Evolutionary conservation across 64 coral and sea anemone genomes (phyloP).

Genomic region (Hydrozoanthus tunicans): DNA sequence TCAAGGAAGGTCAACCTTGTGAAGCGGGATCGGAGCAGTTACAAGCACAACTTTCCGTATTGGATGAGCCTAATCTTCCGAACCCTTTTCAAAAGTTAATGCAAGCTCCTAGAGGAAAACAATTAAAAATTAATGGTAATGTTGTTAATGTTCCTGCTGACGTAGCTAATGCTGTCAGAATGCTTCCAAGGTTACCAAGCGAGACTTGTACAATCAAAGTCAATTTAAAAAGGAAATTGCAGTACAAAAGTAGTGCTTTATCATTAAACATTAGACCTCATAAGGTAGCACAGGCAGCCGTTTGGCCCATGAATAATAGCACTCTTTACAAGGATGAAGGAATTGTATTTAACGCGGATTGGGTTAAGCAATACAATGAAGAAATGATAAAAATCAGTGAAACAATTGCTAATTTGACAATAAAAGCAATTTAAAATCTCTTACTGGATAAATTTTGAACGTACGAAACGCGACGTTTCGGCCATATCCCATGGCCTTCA

Average conservation of each 20-base stretch:
- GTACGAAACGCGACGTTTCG: too few relatives aligned
- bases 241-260: constrained; percentile 5
- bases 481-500: too few relatives aligned
- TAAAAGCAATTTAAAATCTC: too few relatives aligned
- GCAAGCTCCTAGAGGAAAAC: not conserved
- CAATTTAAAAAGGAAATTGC: constrained; percentile 15
- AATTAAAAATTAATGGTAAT: not conserved
- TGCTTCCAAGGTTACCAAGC: not conserved
- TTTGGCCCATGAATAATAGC: not conserved
- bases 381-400: not conserved
- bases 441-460: too few relatives aligned
- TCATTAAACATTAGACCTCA: constrained; percentile 1
- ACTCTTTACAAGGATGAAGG: constrained; percentile 1
- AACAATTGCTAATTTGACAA: too few relatives aligned
- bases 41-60: too few relatives aligned
- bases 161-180: not conserved
- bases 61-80: too few relatives aligned
- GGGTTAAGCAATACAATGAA: not conserved
- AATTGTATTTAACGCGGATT: constrained; percentile 1
- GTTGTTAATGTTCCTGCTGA: constrained; percentile 1
- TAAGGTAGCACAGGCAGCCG: not conserved
- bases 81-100: constrained; percentile 14
- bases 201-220: constrained; percentile 2
- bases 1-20: too few relatives aligned
- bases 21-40: too few relatives aligned